Evolutionary conservation across 2,797 vertebrate genomes (phyloP), one percentile per base, ranked within the genome.

Genomic region (Pseudochaenichthys georgianus): DNA sequence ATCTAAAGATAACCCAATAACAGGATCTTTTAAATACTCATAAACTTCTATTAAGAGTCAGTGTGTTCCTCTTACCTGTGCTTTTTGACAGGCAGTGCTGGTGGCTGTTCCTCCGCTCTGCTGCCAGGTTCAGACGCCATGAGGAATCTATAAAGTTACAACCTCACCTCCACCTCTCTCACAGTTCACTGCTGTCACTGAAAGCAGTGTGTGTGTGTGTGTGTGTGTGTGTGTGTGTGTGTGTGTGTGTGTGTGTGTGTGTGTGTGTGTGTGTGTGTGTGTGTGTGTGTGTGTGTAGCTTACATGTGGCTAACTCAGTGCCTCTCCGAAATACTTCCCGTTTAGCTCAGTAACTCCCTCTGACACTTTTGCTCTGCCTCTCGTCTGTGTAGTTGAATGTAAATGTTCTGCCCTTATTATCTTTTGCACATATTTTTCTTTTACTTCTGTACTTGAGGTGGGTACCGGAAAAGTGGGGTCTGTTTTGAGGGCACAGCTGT

Each of bases 61-160:
- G 46, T 47, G 19, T 17, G 19, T 11, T 55, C n/a, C 23, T 74
- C 88, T 89, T 91, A 95, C 95, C 93, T 92, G 86, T 80, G 92
- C 70, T 92, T 92, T 90, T 95, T 95, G 69, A 86, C 79, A 43
- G 95, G 95, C 81, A 95, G 86, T 3, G 72, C 90, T 11, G 95
- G 95, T 15, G 93, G 92, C 11, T 57, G 66, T 12, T 61, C 66
- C 19, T 87, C 83, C 3, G 1, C 70, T 64, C 64, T 68, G 75
- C 61, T 64, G 47, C 28, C 42, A 50, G 70, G 43, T 67, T 23
- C 57, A 17, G 73, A 82, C 48, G 90, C 92, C 90, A 91, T 92
- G 55, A 57, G 71, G 69, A 60, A 43, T 43, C 21, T 16, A 5
- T 21, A 47, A 74, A 65, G 50, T 47, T 58, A 2, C 53, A 68